Conservation (phyloP, 2,888 invertebrate genomes). For the Caenorhabditis sp. region DNA sequence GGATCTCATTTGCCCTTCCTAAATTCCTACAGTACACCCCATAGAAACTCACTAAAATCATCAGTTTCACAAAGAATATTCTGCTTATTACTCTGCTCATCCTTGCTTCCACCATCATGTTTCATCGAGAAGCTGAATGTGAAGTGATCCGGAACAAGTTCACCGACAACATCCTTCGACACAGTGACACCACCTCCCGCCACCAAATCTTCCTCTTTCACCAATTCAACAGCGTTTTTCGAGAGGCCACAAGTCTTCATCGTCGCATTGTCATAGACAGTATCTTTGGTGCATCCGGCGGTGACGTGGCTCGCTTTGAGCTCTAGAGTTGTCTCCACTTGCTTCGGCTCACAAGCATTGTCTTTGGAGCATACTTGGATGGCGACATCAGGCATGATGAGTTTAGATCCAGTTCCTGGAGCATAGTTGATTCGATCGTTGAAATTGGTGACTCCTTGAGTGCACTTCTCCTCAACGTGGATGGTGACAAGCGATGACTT, state of each 20-base stretch:
- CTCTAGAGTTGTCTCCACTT: slow-evolving; percentile 75
- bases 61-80: slow-evolving; percentile 96
- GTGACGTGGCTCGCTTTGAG: slow-evolving; percentile 87
- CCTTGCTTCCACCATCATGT: slow-evolving; percentile 80
- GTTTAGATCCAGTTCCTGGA: slow-evolving; percentile 83
- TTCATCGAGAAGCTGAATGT: slow-evolving; percentile 93
- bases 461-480: slow-evolving; percentile 80
- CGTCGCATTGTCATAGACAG: slow-evolving; percentile 77
- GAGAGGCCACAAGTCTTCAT: slow-evolving; percentile 47
- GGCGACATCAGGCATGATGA: slow-evolving; percentile 75
- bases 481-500: slow-evolving; percentile 94
- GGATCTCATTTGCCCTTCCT: too few species aligned
- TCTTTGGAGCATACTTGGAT: slow-evolving; percentile 49
- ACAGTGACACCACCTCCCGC: slow-evolving; percentile 78
- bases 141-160: slow-evolving; percentile 77
- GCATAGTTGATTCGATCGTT: slow-evolving; percentile 80
- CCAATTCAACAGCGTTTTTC: slow-evolving; percentile 25
- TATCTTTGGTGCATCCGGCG: slow-evolving; percentile 91
- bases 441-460: slow-evolving; percentile 46
- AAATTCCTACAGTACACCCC: too few species aligned
- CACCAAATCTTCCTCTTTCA: slow-evolving; percentile 74
- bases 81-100: slow-evolving; percentile 90
- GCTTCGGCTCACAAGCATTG: slow-evolving; percentile 41
- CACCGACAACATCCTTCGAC: slow-evolving; percentile 20
- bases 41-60: slow-evolving; percentile 81